Evolutionary conservation across 2,113 vertebrate genomes (phyloP).

Genomic region (Lepisosteus oculatus): DNA sequence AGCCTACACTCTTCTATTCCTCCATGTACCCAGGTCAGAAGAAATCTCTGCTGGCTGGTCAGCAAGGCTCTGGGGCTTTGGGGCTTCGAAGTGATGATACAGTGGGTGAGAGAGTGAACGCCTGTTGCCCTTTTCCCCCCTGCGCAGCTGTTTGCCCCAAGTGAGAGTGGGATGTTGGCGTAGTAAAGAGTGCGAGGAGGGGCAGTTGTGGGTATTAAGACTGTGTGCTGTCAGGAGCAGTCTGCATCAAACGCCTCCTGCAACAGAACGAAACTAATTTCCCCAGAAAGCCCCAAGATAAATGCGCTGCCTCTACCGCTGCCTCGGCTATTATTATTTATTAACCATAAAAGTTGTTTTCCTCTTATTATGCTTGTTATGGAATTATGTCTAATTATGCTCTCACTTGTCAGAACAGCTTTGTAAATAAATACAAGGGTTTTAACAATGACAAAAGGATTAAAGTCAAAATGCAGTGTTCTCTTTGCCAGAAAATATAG

Average conservation of each 20-base stretch:
- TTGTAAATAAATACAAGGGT: neutral
- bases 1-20: too few species aligned
- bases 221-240: constrained; percentile 40
- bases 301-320: neutral
- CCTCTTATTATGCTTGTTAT: constrained; percentile 1
- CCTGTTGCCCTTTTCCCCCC: neutral
- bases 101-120: neutral
- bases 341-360: neutral
- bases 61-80: too few species aligned
- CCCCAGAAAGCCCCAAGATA: constrained; percentile 4
- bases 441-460: too few species aligned
- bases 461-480: too few species aligned
- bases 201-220: constrained; percentile 36
- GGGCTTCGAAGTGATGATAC: too few species aligned
- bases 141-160: neutral
- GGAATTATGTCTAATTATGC: constrained; percentile 11
- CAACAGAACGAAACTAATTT: neutral
- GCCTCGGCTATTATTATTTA: constrained; percentile 2
- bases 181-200: constrained; percentile 18
- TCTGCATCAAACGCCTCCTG: constrained; percentile 21
- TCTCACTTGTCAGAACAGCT: neutral
- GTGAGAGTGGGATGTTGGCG: constrained; percentile 38
- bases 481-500: too few species aligned
- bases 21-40: too few species aligned
- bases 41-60: too few species aligned